phyloP scores from a whole-genome alignment of 2,113 vertebrate genomes.

The Mesoclemmys tuberculata region DNA sequence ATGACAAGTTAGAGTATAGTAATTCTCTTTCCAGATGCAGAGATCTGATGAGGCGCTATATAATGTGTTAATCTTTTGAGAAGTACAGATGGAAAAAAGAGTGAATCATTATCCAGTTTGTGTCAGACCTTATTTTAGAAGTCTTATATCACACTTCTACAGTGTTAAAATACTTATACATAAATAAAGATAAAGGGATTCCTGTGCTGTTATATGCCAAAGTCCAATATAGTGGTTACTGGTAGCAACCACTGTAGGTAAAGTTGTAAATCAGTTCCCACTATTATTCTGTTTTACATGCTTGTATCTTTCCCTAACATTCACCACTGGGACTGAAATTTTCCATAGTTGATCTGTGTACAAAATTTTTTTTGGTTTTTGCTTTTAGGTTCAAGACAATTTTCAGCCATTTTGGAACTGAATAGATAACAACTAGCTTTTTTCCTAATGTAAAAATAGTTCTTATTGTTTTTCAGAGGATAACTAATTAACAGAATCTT shows the following conservation, averaged over 20 bases:
- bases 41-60: not conserved
- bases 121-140: not conserved
- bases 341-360: not conserved
- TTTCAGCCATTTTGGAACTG: not conserved
- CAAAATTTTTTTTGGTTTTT: not conserved
- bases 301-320: not conserved
- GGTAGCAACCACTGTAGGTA: not conserved
- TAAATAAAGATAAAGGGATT: conserved; percentile 11
- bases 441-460: not conserved
- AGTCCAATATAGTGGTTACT: not conserved
- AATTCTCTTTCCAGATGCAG: conserved; percentile 1
- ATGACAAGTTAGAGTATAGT: not conserved
- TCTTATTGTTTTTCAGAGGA: not conserved
- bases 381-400: not conserved
- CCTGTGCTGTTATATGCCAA: not conserved
- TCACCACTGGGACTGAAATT: not conserved
- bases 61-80: not conserved
- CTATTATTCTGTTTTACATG: not conserved
- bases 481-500: not conserved
- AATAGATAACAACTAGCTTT: not conserved
- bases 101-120: not conserved
- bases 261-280: not conserved
- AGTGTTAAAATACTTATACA: not conserved
- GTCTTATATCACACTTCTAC: not conserved
- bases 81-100: not conserved